These are phyloP conservation scores for Brachionus calyciflorus DNA, from an alignment of 1,140 invertebrate genomes.

Conservation along the genomic window DNA sequence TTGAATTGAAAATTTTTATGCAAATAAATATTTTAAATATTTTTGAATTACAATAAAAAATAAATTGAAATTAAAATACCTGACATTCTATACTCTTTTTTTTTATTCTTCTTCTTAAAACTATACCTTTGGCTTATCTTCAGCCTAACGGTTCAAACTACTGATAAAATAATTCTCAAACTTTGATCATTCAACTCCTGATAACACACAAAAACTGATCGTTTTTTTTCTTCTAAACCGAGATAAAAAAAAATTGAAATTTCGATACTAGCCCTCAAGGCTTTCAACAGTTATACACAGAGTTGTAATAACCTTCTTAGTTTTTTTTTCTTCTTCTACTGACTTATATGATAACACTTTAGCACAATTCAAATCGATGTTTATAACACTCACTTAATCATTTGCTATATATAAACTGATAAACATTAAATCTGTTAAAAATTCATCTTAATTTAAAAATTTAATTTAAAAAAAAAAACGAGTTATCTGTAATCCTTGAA, in stretches of 20 bases:
- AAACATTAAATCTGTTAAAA: too few relatives aligned
- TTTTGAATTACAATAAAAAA: neutral
- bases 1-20: constrained; percentile 30
- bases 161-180: neutral
- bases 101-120: too few relatives aligned
- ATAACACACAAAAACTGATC: neutral
- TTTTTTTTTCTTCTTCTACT: too few relatives aligned
- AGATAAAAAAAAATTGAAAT: constrained; percentile 14
- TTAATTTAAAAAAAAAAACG: too few relatives aligned
- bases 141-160: constrained; percentile 8
- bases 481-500: too few relatives aligned
- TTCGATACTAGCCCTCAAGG: constrained; percentile 17
- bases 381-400: constrained; percentile 30
- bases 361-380: neutral
- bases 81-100: too few relatives aligned
- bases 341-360: constrained; percentile 1
- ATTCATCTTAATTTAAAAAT: too few relatives aligned
- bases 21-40: constrained; percentile 41
- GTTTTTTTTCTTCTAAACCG: neutral
- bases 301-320: neutral
- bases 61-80: constrained; percentile 18
- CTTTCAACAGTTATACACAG: neutral
- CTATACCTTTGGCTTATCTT: too few relatives aligned
- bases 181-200: constrained; percentile 33
- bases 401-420: neutral